Evolutionary conservation across 2,113 vertebrate species (phyloP).

Genomic region (Willisornis vidua): DNA sequence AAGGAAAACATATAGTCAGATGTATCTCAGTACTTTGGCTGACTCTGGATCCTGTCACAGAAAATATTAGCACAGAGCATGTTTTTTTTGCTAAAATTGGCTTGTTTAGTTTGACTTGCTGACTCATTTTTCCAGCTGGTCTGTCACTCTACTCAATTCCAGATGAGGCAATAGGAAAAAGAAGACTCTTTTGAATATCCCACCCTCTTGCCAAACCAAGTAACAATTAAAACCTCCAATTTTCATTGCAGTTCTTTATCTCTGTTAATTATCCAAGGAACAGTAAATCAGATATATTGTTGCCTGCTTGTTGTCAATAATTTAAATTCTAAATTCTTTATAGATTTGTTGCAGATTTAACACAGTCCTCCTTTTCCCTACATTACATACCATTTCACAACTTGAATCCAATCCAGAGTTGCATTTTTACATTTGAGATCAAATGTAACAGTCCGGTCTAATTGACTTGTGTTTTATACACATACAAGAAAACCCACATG

Average conservation of each 20-base stretch:
- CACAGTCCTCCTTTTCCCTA: not conserved
- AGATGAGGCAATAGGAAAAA: slow-evolving; percentile 64
- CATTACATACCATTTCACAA: slow-evolving; percentile 22
- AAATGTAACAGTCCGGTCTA: not conserved
- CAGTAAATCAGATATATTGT: slow-evolving; percentile 64
- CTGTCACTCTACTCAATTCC: slow-evolving; percentile 49
- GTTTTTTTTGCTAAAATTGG: not conserved
- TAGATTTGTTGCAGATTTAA: slow-evolving; percentile 47
- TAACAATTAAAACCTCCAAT: slow-evolving; percentile 51
- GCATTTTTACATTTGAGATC: slow-evolving; percentile 30
- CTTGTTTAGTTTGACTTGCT: slow-evolving; percentile 62
- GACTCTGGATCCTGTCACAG: not conserved
- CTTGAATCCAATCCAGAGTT: not conserved
- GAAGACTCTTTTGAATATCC: slow-evolving; percentile 55
- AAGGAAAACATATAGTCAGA: not conserved
- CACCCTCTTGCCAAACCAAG: slow-evolving; percentile 58
- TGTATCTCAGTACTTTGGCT: not conserved
- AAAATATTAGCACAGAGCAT: not conserved
- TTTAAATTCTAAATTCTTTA: slow-evolving; percentile 47
- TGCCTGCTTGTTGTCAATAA: slow-evolving; percentile 57
- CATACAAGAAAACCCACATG: not conserved
- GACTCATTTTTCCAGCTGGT: slow-evolving; percentile 68
- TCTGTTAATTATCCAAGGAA: slow-evolving; percentile 53
- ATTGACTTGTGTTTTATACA: slow-evolving; percentile 6
- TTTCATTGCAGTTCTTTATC: slow-evolving; percentile 56